Evolutionary conservation across 1,140 invertebrate species (phyloP).

Genomic region (Hycleus phaleratus): DNA sequence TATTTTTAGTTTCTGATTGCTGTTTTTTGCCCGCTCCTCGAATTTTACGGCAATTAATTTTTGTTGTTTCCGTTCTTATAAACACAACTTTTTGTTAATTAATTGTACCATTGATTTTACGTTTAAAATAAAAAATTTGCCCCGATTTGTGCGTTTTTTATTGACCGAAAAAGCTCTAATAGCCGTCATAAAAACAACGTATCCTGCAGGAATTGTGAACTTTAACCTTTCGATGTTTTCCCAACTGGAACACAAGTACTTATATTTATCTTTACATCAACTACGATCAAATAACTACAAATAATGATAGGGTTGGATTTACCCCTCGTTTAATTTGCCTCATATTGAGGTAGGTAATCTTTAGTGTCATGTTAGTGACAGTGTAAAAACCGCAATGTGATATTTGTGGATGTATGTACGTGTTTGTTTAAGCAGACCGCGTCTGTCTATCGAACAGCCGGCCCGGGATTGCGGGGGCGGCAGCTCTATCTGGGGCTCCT

Average conservation of each 20-base stretch:
- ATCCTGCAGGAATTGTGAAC: neutral
- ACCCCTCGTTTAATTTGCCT: neutral
- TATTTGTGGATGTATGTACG: neutral
- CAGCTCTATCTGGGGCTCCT: conserved; percentile 18
- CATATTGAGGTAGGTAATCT: neutral
- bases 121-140: too few species aligned
- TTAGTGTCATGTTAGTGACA: neutral
- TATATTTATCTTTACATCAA: too few species aligned
- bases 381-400: conserved; percentile 5
- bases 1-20: too few species aligned
- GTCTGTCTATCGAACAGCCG: conserved; percentile 9
- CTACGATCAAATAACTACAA: neutral
- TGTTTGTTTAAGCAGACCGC: conserved; percentile 2
- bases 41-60: too few species aligned
- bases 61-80: too few species aligned
- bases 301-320: neutral
- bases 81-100: too few species aligned
- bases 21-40: too few species aligned
- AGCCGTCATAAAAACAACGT: neutral
- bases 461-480: conserved; percentile 17
- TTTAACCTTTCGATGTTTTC: too few species aligned
- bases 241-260: too few species aligned
- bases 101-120: too few species aligned
- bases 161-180: neutral
- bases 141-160: too few species aligned